phyloP scores from a whole-genome alignment of 2,888 invertebrate genomes.

The Cosmorhoe ocellata region DNA sequence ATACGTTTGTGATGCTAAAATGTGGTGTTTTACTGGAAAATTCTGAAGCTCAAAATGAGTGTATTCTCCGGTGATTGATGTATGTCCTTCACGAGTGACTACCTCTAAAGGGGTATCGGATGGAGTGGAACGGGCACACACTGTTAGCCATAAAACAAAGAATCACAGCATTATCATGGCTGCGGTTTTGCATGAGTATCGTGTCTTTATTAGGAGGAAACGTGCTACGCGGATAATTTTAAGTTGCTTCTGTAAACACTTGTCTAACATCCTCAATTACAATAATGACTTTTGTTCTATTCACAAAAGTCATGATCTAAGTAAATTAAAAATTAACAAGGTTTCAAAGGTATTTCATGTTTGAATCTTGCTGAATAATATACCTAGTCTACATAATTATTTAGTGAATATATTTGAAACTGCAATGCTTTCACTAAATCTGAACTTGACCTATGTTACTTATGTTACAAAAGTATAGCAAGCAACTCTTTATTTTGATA shows the following conservation, averaged over 20 bases:
- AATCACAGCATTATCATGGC: constrained; percentile 41
- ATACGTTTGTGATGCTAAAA: constrained; percentile 3
- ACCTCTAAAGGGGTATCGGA: constrained; percentile 45
- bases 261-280: constrained; percentile 13
- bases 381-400: too few relatives aligned
- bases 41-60: constrained; percentile 11
- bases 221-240: constrained; percentile 19
- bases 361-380: too few relatives aligned
- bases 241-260: constrained; percentile 20
- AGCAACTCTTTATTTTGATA: too few relatives aligned
- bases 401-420: too few relatives aligned
- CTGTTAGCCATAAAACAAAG: constrained; percentile 42
- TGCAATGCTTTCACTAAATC: too few relatives aligned
- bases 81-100: constrained; percentile 53
- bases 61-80: constrained; percentile 32
- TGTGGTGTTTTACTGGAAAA: constrained; percentile 8
- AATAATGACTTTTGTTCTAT: constrained; percentile 1
- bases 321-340: too few relatives aligned
- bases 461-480: too few relatives aligned
- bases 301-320: too few relatives aligned
- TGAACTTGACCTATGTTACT: too few relatives aligned
- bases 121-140: constrained; percentile 43
- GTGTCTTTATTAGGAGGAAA: constrained; percentile 30
- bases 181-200: constrained; percentile 40
- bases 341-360: too few relatives aligned